Conservation (phyloP, 2,888 invertebrate species). For the Amblyteles armatorius region DNA sequence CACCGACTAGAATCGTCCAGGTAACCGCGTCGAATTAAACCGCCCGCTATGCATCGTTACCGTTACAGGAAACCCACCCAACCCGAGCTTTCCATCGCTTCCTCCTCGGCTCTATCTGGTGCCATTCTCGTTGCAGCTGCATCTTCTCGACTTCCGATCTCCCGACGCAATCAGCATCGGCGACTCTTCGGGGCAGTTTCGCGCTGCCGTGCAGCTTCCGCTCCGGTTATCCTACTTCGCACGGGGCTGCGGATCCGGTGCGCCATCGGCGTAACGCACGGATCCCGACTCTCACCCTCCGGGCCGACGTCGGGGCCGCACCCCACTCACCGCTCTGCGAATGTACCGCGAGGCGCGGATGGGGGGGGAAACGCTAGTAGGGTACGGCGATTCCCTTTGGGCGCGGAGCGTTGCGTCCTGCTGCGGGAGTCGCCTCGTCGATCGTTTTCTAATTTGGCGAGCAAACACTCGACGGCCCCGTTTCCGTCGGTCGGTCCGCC, state of each 20-base stretch:
- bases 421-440: conserved; percentile 79
- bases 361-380: conserved; percentile 48
- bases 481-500: conserved; percentile 57
- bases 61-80: conserved; percentile 49
- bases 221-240: background rate
- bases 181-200: conserved; percentile 40
- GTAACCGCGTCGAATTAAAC: conserved; percentile 66
- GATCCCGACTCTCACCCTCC: background rate
- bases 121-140: conserved; percentile 34
- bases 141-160: conserved; percentile 42
- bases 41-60: conserved; percentile 59
- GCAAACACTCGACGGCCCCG: conserved; percentile 78
- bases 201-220: background rate
- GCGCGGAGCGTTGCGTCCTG: conserved; percentile 69
- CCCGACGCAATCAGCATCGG: conserved; percentile 54
- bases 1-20: conserved; percentile 40
- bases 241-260: background rate
- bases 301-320: background rate
- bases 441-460: conserved; percentile 84
- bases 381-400: conserved; percentile 74
- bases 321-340: conserved; percentile 48
- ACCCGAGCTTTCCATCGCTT: conserved; percentile 38
- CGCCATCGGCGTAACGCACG: background rate
- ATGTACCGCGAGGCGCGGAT: conserved; percentile 58
- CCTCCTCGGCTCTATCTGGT: conserved; percentile 30